Conservation (phyloP, 2,888 invertebrate genomes). For the Oasisia sp. region DNA sequence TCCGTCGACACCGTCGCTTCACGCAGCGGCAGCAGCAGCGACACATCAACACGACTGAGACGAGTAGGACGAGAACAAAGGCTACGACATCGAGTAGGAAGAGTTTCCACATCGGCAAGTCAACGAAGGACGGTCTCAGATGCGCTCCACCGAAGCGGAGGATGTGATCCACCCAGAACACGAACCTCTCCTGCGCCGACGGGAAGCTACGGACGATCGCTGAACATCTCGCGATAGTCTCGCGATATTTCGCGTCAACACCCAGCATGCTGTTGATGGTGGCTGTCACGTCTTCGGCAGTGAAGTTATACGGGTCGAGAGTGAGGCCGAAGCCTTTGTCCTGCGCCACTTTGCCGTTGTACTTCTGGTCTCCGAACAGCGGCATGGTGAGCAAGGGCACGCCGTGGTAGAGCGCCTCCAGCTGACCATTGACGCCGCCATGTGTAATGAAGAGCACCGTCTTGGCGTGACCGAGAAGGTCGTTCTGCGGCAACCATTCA, state of each 20-base stretch:
- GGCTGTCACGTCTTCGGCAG: slow-evolving; percentile 23
- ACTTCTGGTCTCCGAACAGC: slow-evolving; percentile 28
- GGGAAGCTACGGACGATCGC: slow-evolving; percentile 29
- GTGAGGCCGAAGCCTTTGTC: slow-evolving; percentile 26
- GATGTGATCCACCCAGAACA: slow-evolving; percentile 17
- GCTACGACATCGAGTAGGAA: not conserved
- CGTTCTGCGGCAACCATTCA: slow-evolving; percentile 33
- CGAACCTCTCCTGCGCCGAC: slow-evolving; percentile 7
- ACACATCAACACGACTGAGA: not conserved
- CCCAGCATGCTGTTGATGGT: slow-evolving; percentile 22
- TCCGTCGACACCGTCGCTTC: not conserved
- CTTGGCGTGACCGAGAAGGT: slow-evolving; percentile 29
- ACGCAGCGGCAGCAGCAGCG: not conserved
- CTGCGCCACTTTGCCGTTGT: slow-evolving; percentile 22
- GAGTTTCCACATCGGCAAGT: not conserved
- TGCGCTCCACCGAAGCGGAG: not conserved
- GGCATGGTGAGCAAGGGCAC: slow-evolving; percentile 34
- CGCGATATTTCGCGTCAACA: slow-evolving; percentile 19
- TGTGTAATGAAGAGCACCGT: slow-evolving; percentile 36
- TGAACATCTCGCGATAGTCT: slow-evolving; percentile 27
- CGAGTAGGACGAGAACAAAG: not conserved
- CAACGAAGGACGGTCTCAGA: slow-evolving; percentile 1
- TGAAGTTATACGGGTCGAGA: slow-evolving; percentile 23
- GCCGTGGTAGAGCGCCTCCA: slow-evolving; percentile 35
- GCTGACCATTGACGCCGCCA: slow-evolving; percentile 33